Percentiles rank a stretch among this genome's conserved stretches.
Evolutionary conservation across 1,140 invertebrate genomes (phyloP).

Genomic region (Zeugodacus cucurbitae): DNA sequence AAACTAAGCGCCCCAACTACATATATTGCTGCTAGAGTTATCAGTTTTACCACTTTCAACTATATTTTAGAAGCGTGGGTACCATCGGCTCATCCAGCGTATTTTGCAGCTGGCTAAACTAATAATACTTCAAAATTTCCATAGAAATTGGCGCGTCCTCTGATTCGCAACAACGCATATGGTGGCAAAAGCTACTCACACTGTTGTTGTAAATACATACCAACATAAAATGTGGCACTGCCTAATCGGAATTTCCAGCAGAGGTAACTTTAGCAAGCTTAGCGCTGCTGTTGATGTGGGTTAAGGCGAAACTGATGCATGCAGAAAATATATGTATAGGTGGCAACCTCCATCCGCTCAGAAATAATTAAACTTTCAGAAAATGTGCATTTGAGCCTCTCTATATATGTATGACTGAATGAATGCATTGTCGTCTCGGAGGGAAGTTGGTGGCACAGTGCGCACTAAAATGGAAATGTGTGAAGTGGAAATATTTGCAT

Average conservation of each 20-base stretch:
- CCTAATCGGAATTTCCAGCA: background rate
- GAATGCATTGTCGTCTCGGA: background rate
- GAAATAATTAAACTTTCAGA: background rate
- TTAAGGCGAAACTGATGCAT: background rate
- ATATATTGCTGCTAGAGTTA: too few species aligned
- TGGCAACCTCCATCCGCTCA: background rate
- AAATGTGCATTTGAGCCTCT: background rate
- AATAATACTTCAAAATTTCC: background rate
- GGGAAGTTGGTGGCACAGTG: background rate
- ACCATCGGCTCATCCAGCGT: too few species aligned
- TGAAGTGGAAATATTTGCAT: slow-evolving; percentile 13
- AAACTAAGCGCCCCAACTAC: too few species aligned
- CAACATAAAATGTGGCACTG: background rate
- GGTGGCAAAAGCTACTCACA: too few species aligned
- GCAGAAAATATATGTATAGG: background rate
- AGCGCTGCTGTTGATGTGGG: background rate
- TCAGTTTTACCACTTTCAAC: too few species aligned
- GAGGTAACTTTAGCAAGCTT: background rate
- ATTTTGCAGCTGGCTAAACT: background rate
- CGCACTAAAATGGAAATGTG: background rate
- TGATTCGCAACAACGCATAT: background rate
- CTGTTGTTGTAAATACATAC: too few species aligned
- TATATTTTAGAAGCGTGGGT: too few species aligned
- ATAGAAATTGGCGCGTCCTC: background rate
- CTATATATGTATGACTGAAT: background rate